These are phyloP conservation scores for Aphidius gifuensis DNA, from an alignment of 1,140 invertebrate genomes.

Conservation along the genomic window DNA sequence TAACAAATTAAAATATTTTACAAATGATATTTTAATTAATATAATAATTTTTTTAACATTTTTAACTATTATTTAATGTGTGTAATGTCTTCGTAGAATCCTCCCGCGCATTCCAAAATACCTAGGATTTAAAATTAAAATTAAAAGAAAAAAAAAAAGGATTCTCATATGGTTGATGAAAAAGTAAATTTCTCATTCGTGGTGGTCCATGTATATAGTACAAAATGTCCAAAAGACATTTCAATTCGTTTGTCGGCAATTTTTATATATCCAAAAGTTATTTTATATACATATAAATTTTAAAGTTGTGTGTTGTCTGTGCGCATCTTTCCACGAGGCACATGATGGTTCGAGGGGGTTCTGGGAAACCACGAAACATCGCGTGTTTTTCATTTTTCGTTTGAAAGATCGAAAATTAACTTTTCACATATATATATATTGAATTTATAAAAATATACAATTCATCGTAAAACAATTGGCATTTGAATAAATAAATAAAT, in stretches of 20 bases:
- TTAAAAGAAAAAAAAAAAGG: too few species aligned
- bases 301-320: constrained; percentile 8
- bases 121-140: too few species aligned
- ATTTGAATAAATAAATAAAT: not conserved
- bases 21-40: too few species aligned
- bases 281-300: not conserved
- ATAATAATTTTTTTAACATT: too few species aligned
- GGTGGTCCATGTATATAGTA: constrained; percentile 6
- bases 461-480: too few species aligned
- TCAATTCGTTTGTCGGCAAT: constrained; percentile 18
- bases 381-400: constrained; percentile 14
- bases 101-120: too few species aligned
- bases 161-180: not conserved
- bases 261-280: not conserved
- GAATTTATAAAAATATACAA: not conserved
- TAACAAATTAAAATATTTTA: too few species aligned
- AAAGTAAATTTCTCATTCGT: not conserved
- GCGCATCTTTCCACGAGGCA: not conserved
- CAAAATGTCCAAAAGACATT: constrained; percentile 15
- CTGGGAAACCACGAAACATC: constrained; percentile 17
- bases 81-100: too few species aligned
- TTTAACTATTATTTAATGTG: too few species aligned
- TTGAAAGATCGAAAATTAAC: not conserved
- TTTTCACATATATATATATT: not conserved
- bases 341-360: constrained; percentile 18